phyloP scores from a whole-genome alignment of 2,797 vertebrate genomes.

The Sus cebifrons region DNA sequence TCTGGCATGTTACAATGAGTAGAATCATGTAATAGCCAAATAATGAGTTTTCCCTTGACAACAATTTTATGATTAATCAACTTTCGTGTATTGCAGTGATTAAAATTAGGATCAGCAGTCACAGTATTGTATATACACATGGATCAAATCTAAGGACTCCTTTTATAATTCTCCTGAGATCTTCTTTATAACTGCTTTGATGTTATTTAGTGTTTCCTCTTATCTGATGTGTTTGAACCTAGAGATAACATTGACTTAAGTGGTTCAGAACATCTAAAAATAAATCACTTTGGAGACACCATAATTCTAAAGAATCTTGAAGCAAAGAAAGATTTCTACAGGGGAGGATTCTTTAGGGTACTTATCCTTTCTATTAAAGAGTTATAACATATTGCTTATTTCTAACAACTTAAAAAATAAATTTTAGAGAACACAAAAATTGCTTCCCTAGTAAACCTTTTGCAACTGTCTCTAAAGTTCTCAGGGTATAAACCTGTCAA shows the following conservation, averaged over 20 bases:
- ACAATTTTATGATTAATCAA: conserved; percentile 45
- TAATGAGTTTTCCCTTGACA: neutral
- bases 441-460: neutral
- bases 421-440: neutral
- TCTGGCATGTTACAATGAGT: neutral
- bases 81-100: neutral
- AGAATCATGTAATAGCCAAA: neutral
- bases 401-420: conserved; percentile 57
- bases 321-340: conserved; percentile 51
- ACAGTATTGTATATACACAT: neutral
- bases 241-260: conserved; percentile 76
- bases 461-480: neutral
- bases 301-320: conserved; percentile 66
- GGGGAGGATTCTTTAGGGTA: neutral
- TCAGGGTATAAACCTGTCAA: neutral
- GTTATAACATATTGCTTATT: neutral
- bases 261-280: conserved; percentile 62
- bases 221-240: conserved; percentile 77
- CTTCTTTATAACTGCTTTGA: conserved; percentile 44
- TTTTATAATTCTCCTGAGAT: conserved; percentile 60
- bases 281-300: conserved; percentile 66
- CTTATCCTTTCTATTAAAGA: conserved; percentile 63
- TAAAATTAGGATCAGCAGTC: conserved; percentile 58
- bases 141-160: conserved; percentile 24
- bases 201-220: conserved; percentile 65